phyloP scores from a whole-genome alignment of 2,113 vertebrate species.

The Syrmaticus mikado region DNA sequence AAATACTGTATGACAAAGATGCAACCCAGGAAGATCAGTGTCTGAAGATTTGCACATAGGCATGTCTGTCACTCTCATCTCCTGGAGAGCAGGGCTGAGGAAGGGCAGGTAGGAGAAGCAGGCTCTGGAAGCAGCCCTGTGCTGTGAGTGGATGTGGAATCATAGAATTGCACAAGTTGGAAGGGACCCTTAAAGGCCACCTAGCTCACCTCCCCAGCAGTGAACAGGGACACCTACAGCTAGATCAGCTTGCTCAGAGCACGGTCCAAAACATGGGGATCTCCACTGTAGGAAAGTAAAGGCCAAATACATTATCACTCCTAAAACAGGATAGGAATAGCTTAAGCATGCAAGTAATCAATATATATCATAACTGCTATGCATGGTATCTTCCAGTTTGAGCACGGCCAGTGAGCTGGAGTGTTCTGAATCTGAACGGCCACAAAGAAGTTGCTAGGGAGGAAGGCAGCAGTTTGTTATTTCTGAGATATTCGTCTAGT shows the following conservation, averaged over 20 bases:
- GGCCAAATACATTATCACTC: not conserved
- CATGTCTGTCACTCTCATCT: not conserved
- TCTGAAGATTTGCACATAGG: not conserved
- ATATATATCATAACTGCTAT: not conserved
- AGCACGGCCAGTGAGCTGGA: not conserved
- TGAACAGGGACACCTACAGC: too few species aligned
- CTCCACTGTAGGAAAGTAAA: not conserved
- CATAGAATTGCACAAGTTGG: too few species aligned
- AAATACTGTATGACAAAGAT: not conserved
- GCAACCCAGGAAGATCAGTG: fast-evolving
- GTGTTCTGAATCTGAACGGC: not conserved
- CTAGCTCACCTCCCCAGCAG: too few species aligned
- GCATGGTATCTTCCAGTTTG: not conserved
- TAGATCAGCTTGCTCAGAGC: too few species aligned
- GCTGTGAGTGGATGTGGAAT: not conserved
- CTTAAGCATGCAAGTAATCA: fast-evolving
- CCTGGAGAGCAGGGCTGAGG: fast-evolving
- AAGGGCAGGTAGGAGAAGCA: not conserved
- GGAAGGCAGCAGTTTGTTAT: not conserved
- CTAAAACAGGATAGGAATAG: not conserved
- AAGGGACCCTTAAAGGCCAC: too few species aligned
- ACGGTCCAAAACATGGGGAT: fast-evolving
- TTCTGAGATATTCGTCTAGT: not conserved
- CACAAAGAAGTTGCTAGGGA: not conserved
- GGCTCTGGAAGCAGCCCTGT: not conserved